phyloP scores from a whole-genome alignment of 2,797 vertebrate species.

The Mionectes olivaceus region DNA sequence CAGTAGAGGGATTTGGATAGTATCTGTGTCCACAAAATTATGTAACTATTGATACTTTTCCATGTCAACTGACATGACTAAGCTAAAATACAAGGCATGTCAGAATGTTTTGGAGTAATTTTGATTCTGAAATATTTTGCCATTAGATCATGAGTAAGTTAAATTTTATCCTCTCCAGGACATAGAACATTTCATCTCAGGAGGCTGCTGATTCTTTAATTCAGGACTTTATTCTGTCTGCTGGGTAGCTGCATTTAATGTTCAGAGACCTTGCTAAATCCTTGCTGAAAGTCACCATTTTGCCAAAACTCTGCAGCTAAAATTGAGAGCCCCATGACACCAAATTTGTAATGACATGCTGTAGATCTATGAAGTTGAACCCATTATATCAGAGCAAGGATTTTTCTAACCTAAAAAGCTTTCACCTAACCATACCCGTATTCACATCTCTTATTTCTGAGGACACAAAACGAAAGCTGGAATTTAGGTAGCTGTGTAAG shows the following conservation, averaged over 20 bases:
- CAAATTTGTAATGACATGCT: accelerated
- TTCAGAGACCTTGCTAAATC: not conserved
- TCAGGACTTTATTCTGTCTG: not conserved
- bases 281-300: not conserved
- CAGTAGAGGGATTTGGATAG: not conserved
- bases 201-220: not conserved
- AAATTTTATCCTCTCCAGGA: not conserved
- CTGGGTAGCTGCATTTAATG: not conserved
- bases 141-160: not conserved
- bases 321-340: not conserved
- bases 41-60: not conserved
- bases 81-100: not conserved
- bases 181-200: not conserved
- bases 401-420: not conserved
- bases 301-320: not conserved
- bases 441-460: not conserved
- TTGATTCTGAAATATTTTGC: not conserved
- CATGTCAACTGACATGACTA: not conserved
- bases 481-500: not conserved
- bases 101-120: not conserved
- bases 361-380: not conserved
- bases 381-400: not conserved
- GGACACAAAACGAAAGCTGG: not conserved
- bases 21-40: not conserved
- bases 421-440: not conserved